Evolutionary conservation across 2,797 vertebrate genomes (phyloP).

Genomic region (Spheniscus humboldti): DNA sequence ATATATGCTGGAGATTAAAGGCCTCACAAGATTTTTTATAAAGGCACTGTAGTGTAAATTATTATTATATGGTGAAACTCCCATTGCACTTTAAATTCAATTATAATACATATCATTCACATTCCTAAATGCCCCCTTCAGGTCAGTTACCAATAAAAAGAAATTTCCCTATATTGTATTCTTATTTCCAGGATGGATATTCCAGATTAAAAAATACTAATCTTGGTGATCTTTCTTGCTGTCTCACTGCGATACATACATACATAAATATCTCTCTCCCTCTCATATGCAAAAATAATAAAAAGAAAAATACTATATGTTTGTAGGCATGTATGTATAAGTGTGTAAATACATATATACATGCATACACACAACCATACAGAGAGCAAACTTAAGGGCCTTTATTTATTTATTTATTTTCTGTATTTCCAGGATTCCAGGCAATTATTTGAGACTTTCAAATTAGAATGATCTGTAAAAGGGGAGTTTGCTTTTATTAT

Average conservation of each 20-base stretch:
- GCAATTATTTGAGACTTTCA: conserved; percentile 23
- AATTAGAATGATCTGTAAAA: conserved; percentile 43
- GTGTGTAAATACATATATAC: background rate
- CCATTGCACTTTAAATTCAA: background rate
- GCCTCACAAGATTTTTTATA: background rate
- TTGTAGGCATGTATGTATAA: background rate
- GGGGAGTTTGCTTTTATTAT: conserved; percentile 56
- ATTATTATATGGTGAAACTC: background rate
- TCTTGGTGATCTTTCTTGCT: background rate
- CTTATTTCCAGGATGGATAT: background rate
- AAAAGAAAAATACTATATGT: background rate
- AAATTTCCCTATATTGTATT: background rate
- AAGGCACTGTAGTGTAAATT: background rate
- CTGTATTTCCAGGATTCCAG: conserved; percentile 40
- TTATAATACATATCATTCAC: accelerated
- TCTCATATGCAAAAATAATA: background rate
- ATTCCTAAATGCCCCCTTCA: background rate
- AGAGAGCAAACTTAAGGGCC: background rate
- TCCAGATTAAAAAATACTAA: background rate
- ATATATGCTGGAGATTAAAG: background rate
- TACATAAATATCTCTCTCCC: background rate
- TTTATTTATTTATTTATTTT: background rate
- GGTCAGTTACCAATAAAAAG: background rate
- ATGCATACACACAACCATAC: background rate
- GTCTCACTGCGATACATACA: background rate